Conservation (phyloP, 2,797 vertebrate species). For the Muscicapa striata region DNA sequence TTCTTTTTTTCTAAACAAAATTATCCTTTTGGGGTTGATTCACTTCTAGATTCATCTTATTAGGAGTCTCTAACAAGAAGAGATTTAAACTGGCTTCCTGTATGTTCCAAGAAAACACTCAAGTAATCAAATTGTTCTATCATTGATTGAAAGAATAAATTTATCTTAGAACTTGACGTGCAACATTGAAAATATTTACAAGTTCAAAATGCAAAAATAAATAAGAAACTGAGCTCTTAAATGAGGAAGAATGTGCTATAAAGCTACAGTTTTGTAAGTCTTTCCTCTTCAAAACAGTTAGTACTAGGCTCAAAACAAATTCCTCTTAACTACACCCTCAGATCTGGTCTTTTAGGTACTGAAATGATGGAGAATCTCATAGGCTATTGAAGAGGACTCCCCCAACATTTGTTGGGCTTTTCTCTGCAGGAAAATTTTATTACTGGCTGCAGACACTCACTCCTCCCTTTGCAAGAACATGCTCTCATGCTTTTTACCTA, state of each 20-base stretch:
- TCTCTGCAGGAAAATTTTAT: neutral
- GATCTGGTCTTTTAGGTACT: neutral
- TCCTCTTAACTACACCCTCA: neutral
- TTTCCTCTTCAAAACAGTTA: neutral
- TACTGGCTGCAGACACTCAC: neutral
- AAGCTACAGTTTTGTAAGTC: neutral
- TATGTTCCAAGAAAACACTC: neutral
- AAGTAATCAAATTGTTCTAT: neutral
- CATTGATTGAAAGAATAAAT: neutral
- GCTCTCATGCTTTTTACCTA: neutral
- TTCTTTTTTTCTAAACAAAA: neutral
- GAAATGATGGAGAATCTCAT: neutral
- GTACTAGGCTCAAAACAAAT: neutral
- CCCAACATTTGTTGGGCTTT: neutral
- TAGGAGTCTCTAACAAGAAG: neutral
- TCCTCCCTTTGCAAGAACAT: neutral
- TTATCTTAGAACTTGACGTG: neutral
- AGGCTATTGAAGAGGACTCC: fast-evolving
- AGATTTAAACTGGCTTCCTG: neutral
- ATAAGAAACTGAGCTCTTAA: neutral
- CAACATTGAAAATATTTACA: neutral
- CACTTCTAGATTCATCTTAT: neutral
- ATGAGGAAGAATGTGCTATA: neutral
- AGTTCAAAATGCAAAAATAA: neutral
- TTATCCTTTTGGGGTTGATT: fast-evolving